Conservation (phyloP, 1,140 invertebrate species). For the Argopecten irradians region DNA sequence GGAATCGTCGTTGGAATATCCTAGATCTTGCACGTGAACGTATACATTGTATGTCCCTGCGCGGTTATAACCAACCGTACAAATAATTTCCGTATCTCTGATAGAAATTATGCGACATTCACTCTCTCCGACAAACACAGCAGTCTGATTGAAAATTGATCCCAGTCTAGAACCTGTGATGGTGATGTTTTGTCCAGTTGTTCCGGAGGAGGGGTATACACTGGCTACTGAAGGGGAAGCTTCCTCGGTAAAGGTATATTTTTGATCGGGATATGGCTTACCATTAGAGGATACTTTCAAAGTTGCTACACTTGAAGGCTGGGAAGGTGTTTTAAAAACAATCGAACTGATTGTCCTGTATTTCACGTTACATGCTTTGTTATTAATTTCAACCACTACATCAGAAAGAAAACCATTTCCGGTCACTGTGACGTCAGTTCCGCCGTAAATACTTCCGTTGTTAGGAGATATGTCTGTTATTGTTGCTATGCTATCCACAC, state of each 20-base stretch:
- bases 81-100: slow-evolving; percentile 41
- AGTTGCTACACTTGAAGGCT: slow-evolving; percentile 39
- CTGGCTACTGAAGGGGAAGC: slow-evolving; percentile 59
- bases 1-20: slow-evolving; percentile 51
- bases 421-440: slow-evolving; percentile 48
- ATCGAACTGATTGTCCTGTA: slow-evolving; percentile 39
- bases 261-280: slow-evolving; percentile 34
- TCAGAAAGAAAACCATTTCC: slow-evolving; percentile 59
- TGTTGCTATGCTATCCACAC: not conserved
- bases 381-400: slow-evolving; percentile 40
- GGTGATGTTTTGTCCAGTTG: slow-evolving; percentile 45
- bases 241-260: slow-evolving; percentile 36
- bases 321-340: slow-evolving; percentile 50
- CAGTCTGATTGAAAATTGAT: slow-evolving; percentile 33
- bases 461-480: slow-evolving; percentile 57
- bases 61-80: slow-evolving; percentile 55
- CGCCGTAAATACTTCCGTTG: slow-evolving; percentile 64
- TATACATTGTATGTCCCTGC: slow-evolving; percentile 52
- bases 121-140: slow-evolving; percentile 51
- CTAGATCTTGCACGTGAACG: slow-evolving; percentile 51
- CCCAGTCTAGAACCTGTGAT: slow-evolving; percentile 60
- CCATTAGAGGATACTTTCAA: slow-evolving; percentile 56
- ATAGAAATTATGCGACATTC: slow-evolving; percentile 48
- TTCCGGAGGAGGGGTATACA: slow-evolving; percentile 48
- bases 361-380: slow-evolving; percentile 10